A percentile compares a stretch with the other conserved stretches of the same genome.
Conservation (phyloP, 2,888 invertebrate species). For the Ceriagrion tenellum region DNA sequence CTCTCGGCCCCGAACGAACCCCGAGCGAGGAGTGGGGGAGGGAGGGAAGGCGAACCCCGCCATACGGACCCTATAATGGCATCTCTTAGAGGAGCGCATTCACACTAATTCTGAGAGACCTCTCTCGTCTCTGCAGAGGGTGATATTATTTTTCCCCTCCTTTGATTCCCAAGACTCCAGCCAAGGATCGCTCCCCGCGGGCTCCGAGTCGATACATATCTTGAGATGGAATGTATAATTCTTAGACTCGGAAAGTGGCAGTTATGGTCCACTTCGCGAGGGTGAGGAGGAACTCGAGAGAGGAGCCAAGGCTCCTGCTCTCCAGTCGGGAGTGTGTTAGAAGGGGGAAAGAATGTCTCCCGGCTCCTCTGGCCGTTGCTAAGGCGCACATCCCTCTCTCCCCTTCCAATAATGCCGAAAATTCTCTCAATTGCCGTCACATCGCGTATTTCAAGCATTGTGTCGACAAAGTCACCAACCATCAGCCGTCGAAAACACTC, state of each 20-base stretch:
- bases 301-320: background rate
- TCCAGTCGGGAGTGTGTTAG: background rate
- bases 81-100: conserved; percentile 50
- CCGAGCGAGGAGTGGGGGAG: background rate
- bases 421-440: background rate
- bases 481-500: background rate
- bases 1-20: background rate
- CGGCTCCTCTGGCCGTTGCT: background rate
- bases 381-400: background rate
- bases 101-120: conserved; percentile 30
- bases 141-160: background rate
- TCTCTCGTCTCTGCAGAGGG: background rate
- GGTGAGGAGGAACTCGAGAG: background rate
- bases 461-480: background rate
- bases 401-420: background rate
- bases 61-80: background rate
- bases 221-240: conserved; percentile 45
- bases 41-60: background rate
- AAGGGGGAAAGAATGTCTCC: background rate
- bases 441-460: background rate
- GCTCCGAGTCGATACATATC: conserved; percentile 30
- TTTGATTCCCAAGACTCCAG: background rate
- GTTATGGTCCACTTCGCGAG: conserved; percentile 39
- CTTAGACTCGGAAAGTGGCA: conserved; percentile 50
- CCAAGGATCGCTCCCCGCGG: background rate